Conservation (phyloP, 1,140 invertebrate genomes). For the Tachypleus tridentatus region DNA sequence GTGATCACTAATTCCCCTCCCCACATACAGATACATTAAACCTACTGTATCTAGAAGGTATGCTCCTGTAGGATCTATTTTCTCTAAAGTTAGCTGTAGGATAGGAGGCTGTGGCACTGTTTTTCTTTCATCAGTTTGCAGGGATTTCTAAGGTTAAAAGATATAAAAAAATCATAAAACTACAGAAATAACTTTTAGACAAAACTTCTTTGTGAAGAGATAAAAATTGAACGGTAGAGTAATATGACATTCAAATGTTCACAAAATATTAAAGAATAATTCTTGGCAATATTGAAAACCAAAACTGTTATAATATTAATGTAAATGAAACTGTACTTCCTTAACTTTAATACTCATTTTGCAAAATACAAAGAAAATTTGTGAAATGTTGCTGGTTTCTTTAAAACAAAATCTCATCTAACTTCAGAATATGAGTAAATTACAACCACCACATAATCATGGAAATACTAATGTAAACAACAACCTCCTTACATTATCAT, state of each 20-base stretch:
- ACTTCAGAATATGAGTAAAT: no score
- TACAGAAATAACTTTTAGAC: background rate
- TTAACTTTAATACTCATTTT: background rate
- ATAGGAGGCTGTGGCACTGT: slow-evolving; percentile 36
- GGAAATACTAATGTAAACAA: slow-evolving; percentile 7
- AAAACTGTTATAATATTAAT: no score
- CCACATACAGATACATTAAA: slow-evolving; percentile 73
- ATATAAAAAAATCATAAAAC: no score
- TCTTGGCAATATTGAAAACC: no score
- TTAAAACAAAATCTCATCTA: no score
- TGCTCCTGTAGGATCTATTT: slow-evolving; percentile 71
- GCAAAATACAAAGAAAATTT: background rate
- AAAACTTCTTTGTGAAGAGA: background rate
- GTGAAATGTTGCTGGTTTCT: no score
- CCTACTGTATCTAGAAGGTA: slow-evolving; percentile 84
- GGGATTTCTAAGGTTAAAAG: no score
- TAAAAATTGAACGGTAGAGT: no score
- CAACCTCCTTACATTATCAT: slow-evolving; percentile 43
- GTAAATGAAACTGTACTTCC: background rate
- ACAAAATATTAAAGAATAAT: no score
- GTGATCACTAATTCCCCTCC: slow-evolving; percentile 58
- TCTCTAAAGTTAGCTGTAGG: slow-evolving; percentile 50
- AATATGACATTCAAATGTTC: no score
- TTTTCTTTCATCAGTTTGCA: no score
- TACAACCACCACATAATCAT: background rate